Base-by-base conservation (phyloP, 1,140 invertebrate species). In the Drosophila sucinea region DNA sequence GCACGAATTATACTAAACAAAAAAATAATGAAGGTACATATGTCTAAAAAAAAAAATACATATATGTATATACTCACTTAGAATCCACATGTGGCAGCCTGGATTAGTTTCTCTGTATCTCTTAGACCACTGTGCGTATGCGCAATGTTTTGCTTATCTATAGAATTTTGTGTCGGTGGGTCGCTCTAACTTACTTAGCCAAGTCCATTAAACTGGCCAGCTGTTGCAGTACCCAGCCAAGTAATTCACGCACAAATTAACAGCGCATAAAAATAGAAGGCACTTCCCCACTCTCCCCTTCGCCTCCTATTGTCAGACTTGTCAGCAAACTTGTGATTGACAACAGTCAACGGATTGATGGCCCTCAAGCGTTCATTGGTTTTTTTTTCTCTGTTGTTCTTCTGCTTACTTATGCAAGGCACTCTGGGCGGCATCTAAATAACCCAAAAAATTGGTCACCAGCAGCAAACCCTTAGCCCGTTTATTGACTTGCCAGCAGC, bases 201-300 rank as follows among this genome's bases (percentile, higher is more conserved):
- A 70, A 77, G 73, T 76, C 73, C 73, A 76, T 77, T 77, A 76
- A 70, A 68, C 65, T 61, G 57, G 51, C 57, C 84, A 89, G 79
- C 79, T 86, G 83, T 77, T 87, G 63, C 83, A 69, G 41, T 85
- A 73, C 69, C 64, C 81, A 81, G 66, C 47, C 67, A 77, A 51
- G 66, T 75, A 85, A 81, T 81, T 85, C 69, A 75, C 78, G 79
- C 68, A 57, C 71, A 81, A 85, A 85, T 85, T 86, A 85, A 86
- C 78, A 86, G 70, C 25, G 44, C 65, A 86, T 86, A 81, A 85
- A 86, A 78, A 85, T 87, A 86, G n/a, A 11, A n/a, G 4, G 32
- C 25, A 35, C 27, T 29, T 33, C 56, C 25, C 47, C 10, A 25
- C 54, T 10, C 4, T 8, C 17, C 30, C 11, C 60, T 7, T 2